Percentiles rank a stretch among this genome's conserved stretches.
Conservation (phyloP, 2,113 vertebrate species). For the Channa maculata region DNA sequence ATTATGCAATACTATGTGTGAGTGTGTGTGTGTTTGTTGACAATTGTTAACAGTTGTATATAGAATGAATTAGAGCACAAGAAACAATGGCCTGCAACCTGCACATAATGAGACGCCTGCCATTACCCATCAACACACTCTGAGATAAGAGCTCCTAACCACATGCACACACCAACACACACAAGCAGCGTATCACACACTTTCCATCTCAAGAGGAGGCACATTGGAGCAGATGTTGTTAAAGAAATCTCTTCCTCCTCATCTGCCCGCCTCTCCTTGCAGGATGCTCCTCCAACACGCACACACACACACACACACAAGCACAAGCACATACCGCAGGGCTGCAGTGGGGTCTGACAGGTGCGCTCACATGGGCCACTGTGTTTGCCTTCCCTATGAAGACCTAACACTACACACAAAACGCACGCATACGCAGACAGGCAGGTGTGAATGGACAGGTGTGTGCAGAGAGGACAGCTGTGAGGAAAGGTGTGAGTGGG, state of each 20-base stretch:
- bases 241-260: slow-evolving; percentile 73
- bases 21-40: slow-evolving; percentile 42
- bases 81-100: slow-evolving; percentile 83
- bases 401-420: slow-evolving; percentile 31
- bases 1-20: background rate
- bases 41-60: slow-evolving; percentile 81
- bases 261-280: slow-evolving; percentile 71
- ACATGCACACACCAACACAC: slow-evolving; percentile 29
- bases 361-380: slow-evolving; percentile 69
- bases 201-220: slow-evolving; percentile 70
- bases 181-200: slow-evolving; percentile 24
- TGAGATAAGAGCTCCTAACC: slow-evolving; percentile 71
- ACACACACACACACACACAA: slow-evolving; percentile 44
- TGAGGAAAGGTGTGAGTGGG: slow-evolving; percentile 74
- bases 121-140: slow-evolving; percentile 79
- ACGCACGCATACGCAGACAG: slow-evolving; percentile 49
- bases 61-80: slow-evolving; percentile 83
- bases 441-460: slow-evolving; percentile 78
- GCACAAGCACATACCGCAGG: slow-evolving; percentile 46
- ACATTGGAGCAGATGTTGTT: slow-evolving; percentile 80
- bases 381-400: slow-evolving; percentile 59
- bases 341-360: slow-evolving; percentile 73
- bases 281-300: slow-evolving; percentile 54
- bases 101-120: slow-evolving; percentile 83
- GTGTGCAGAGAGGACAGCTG: slow-evolving; percentile 78